A percentile compares a stretch with the other conserved stretches of the same genome.
These are phyloP conservation scores for Platycercus adscitus DNA, from an alignment of 2,113 vertebrate genomes.

Conservation along the genomic window DNA sequence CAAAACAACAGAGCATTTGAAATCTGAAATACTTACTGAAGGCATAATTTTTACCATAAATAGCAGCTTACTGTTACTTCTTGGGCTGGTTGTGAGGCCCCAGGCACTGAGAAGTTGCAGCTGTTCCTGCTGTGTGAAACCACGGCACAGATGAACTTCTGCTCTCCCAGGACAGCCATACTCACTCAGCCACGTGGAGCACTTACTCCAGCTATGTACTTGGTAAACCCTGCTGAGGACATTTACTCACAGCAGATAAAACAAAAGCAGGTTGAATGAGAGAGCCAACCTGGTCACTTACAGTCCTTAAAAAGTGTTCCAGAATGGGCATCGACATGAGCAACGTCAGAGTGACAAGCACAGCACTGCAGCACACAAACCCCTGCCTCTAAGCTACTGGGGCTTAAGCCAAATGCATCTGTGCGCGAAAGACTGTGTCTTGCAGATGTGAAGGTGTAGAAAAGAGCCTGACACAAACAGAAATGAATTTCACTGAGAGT, in stretches of 20 bases:
- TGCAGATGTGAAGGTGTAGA: background rate
- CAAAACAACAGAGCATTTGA: background rate
- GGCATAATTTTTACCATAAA: background rate
- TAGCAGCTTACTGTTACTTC: background rate
- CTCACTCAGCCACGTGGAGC: accelerated
- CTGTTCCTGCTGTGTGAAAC: background rate
- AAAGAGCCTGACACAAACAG: background rate
- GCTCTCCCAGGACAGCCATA: background rate
- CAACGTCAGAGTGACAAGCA: background rate
- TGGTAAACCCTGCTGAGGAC: background rate
- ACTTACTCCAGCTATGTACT: background rate
- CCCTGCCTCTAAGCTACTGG: background rate
- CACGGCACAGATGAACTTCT: background rate
- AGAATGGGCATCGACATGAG: background rate
- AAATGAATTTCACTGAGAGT: background rate
- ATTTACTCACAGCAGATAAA: background rate
- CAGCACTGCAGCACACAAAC: background rate
- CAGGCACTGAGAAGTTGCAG: background rate
- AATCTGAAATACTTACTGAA: background rate
- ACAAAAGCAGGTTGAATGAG: background rate
- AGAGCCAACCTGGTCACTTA: background rate
- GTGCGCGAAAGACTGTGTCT: background rate
- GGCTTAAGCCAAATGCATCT: background rate
- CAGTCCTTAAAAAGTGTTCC: background rate
- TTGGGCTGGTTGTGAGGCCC: background rate